These are phyloP conservation scores for Melanotaenia pygmaea DNA, from an alignment of 2,797 vertebrate genomes.

Conservation along the genomic window DNA sequence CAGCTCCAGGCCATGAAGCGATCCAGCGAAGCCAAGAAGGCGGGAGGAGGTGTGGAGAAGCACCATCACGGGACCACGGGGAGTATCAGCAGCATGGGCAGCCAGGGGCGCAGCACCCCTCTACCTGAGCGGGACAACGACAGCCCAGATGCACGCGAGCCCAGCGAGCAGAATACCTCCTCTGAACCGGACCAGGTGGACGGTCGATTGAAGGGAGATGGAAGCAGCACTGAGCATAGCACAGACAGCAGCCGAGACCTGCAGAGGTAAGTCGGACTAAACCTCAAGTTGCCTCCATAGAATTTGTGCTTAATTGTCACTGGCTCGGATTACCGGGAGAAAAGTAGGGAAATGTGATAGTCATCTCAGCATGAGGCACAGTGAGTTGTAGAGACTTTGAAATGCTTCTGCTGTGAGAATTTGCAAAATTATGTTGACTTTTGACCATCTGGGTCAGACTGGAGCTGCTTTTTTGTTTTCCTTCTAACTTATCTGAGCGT, in stretches of 20 bases:
- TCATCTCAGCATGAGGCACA: slow-evolving; percentile 9
- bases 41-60: slow-evolving; percentile 57
- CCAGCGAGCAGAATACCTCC: slow-evolving; percentile 42
- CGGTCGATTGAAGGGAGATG: slow-evolving; percentile 65
- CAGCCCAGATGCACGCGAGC: slow-evolving; percentile 52
- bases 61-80: slow-evolving; percentile 72
- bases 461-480: slow-evolving; percentile 43
- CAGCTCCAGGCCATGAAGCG: slow-evolving; percentile 91
- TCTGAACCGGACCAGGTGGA: slow-evolving; percentile 66
- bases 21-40: slow-evolving; percentile 77
- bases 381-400: slow-evolving; percentile 13
- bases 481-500: slow-evolving; percentile 63
- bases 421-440: slow-evolving; percentile 60
- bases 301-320: slow-evolving; percentile 30
- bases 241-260: slow-evolving; percentile 79
- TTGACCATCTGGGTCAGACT: slow-evolving; percentile 46
- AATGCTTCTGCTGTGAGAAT: slow-evolving; percentile 59
- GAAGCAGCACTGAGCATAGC: slow-evolving; percentile 73
- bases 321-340: slow-evolving; percentile 48
- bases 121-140: slow-evolving; percentile 72
- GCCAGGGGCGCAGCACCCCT: slow-evolving; percentile 78
- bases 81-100: slow-evolving; percentile 69
- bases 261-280: slow-evolving; percentile 81
- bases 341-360: slow-evolving; percentile 53
- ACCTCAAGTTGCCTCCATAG: background rate